These are phyloP conservation scores for Bos javanicus DNA, from an alignment of 2,113 vertebrate genomes.

Conservation along the genomic window DNA sequence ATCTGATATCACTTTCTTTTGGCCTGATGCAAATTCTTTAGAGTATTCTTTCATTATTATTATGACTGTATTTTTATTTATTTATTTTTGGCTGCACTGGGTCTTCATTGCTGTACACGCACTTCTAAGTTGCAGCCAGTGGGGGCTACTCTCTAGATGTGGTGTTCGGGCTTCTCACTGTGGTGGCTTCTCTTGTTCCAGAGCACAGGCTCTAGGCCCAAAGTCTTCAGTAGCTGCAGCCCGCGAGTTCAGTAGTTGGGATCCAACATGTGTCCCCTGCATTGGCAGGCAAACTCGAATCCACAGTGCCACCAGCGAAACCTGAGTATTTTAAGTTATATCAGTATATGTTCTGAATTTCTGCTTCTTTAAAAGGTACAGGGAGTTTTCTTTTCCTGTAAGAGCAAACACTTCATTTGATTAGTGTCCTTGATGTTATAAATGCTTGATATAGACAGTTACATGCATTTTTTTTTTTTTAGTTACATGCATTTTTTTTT, in stretches of 20 bases:
- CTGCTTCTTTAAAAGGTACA: background rate
- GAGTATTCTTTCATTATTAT: background rate
- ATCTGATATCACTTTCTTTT: background rate
- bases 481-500: background rate
- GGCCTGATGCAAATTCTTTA: background rate
- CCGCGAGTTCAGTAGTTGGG: background rate
- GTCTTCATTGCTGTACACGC: background rate
- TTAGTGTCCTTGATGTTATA: background rate
- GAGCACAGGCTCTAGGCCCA: background rate
- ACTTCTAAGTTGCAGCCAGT: background rate
- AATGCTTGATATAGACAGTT: background rate
- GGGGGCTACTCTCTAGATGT: background rate
- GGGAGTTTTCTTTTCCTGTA: background rate
- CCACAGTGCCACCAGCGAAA: background rate
- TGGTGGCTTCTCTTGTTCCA: background rate
- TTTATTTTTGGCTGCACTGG: background rate
- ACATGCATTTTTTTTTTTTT: background rate
- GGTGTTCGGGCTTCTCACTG: background rate
- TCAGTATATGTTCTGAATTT: background rate
- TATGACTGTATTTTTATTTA: background rate
- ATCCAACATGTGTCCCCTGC: background rate
- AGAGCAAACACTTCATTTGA: background rate
- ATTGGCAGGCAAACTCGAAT: background rate
- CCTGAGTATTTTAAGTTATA: background rate
- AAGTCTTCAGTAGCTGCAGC: background rate